phyloP scores from a whole-genome alignment of 2,797 vertebrate species.

The Limosa lapponica region DNA sequence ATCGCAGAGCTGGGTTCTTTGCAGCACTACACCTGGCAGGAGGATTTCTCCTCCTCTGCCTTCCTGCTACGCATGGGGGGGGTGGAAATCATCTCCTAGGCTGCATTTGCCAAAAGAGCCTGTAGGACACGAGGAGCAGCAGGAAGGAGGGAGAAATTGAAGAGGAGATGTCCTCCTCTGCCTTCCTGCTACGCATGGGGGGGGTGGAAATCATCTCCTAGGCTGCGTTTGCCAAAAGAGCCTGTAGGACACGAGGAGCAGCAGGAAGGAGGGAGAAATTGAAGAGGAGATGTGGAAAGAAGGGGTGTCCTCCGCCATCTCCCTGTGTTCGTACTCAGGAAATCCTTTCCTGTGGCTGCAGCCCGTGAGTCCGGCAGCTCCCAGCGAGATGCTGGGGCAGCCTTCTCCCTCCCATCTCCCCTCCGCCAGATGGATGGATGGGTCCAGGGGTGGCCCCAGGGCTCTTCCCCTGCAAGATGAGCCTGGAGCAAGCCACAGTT shows the following conservation, averaged over 20 bases:
- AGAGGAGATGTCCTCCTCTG: too few relatives aligned
- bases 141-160: too few relatives aligned
- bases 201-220: too few relatives aligned
- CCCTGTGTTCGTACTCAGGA: neutral
- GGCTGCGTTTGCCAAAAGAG: neutral
- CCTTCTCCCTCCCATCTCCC: neutral
- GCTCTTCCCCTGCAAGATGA: neutral
- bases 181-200: too few relatives aligned
- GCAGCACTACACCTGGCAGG: neutral
- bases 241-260: neutral
- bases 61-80: too few relatives aligned
- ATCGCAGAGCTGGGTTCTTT: neutral
- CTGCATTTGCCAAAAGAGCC: too few relatives aligned
- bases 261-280: neutral
- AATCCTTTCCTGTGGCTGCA: neutral
- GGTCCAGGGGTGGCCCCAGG: fast-evolving
- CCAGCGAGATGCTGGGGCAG: neutral
- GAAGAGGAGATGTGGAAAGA: neutral
- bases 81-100: too few relatives aligned
- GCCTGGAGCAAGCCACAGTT: neutral
- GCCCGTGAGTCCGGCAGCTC: neutral
- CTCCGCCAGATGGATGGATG: neutral
- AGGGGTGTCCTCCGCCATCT: neutral
- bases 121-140: too few relatives aligned
- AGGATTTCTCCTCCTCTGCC: neutral